Percentiles rank a stretch among this genome's conserved stretches.
Conservation (phyloP, 2,797 vertebrate species). For the Falco columbarius region DNA sequence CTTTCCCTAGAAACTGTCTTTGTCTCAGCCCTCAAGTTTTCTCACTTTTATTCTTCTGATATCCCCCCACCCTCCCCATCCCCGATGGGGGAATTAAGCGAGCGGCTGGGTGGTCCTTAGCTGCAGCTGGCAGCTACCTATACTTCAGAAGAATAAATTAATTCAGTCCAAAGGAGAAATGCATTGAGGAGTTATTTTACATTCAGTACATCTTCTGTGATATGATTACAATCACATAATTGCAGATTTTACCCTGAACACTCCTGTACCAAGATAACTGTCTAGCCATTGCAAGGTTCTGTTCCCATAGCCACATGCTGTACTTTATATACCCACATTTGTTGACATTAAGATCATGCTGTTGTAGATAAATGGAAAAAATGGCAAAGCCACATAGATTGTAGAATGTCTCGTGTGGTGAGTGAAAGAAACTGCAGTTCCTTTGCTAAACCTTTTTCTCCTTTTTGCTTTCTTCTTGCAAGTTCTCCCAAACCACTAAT, state of each 20-base stretch:
- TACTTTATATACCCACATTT: slow-evolving; percentile 6
- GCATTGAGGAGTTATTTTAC: background rate
- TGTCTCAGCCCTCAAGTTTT: no score
- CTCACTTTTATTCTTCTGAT: no score
- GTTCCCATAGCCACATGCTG: background rate
- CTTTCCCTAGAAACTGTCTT: no score
- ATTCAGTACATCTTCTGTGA: background rate
- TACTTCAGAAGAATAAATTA: background rate
- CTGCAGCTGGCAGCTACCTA: background rate
- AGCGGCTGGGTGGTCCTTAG: no score
- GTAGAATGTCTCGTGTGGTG: background rate
- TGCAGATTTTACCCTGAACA: background rate
- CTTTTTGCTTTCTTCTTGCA: slow-evolving; percentile 18
- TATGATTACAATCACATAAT: background rate
- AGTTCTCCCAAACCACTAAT: slow-evolving; percentile 20
- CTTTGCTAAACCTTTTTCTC: background rate
- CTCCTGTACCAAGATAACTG: background rate
- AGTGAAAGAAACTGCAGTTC: background rate
- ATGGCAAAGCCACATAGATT: background rate
- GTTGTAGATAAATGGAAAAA: background rate
- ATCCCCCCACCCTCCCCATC: no score
- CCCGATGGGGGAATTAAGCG: no score
- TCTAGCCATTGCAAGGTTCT: background rate
- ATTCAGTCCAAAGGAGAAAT: background rate
- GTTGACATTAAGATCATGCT: background rate